Evolutionary conservation across 2,113 vertebrate species (phyloP), one percentile per base, ranked within the genome.

Genomic region (Spea bombifrons): DNA sequence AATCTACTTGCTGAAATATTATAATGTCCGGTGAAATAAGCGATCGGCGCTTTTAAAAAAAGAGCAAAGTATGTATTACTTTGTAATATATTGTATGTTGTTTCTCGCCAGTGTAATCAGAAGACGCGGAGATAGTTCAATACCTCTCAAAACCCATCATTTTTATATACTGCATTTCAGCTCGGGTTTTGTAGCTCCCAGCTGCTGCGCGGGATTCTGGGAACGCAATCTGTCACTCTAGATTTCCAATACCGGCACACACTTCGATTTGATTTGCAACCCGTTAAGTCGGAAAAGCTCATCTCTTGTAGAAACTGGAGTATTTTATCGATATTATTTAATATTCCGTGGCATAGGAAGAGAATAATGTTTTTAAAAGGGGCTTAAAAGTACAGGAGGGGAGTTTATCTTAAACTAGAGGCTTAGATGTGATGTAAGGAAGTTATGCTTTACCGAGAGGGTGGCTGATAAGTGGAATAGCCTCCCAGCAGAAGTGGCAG

Each of bases 171-270:
- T 68, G 6, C 44, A 12, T 68, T 59, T 46, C 9, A 46, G 47
- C 9, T 9, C 16, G 45, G 8, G 44, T 48, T 5, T 46, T 65
- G 5, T 0, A 10, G 17, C 47, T 44, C 65, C 43, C 61, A 52
- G 61, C 63, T 53, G 12, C 73, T 75, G 73, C 63, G n/a, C 13
- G 49, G 63, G 30, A 67, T 75, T 75, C 74, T 75, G 64, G 63
- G 64, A 75, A 49, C 3, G 17, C 6, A 49, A 15, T 71, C 47
- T 64, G 30, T 71, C 55, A 78, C 57, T 71, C 75, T 64, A 4
- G 53, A 52, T 15, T 12, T 44, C 53, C n/a, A 16, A n/a, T 52
- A 5, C 44, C 59, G 53, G 44, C 75, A 43, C 12, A 3, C 12
- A 16, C 61, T 69, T n/a, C 50, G 10, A n/a, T 77, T 61, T 57